phyloP scores from a whole-genome alignment of 2,888 invertebrate species.

The Tuberolachnus salignus region DNA sequence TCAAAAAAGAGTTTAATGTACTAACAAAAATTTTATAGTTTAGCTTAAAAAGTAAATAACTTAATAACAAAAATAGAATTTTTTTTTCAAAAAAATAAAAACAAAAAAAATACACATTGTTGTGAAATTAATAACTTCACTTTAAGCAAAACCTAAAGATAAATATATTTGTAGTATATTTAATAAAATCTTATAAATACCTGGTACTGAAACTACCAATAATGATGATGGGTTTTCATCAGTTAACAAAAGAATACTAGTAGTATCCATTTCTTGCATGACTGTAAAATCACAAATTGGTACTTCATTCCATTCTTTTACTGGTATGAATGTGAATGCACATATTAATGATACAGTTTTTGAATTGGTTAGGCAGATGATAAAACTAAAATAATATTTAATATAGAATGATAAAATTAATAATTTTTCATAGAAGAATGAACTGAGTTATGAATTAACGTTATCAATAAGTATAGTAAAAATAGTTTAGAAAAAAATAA shows the following conservation, averaged over 20 bases:
- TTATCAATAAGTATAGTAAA: neutral
- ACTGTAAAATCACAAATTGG: constrained; percentile 60
- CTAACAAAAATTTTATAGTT: no score
- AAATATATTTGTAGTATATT: neutral
- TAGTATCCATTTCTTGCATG: constrained; percentile 58
- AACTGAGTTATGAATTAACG: neutral
- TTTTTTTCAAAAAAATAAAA: neutral
- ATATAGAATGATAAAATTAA: neutral
- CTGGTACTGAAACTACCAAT: constrained; percentile 53
- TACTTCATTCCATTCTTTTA: constrained; percentile 58
- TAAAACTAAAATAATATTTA: constrained; percentile 55
- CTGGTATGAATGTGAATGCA: constrained; percentile 59
- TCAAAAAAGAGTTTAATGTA: no score
- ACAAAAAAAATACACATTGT: neutral
- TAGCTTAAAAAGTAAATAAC: no score
- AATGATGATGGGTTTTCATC: constrained; percentile 39
- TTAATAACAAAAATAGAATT: neutral
- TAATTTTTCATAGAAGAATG: neutral
- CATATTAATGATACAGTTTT: constrained; percentile 60
- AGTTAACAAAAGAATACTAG: constrained; percentile 54
- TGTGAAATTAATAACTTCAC: no score
- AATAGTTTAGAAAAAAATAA: neutral
- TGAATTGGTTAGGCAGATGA: constrained; percentile 59
- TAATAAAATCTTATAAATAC: constrained; percentile 29
- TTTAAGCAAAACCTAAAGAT: no score